Conservation (phyloP, 2,888 invertebrate genomes). For the Horisme vitalbata region DNA sequence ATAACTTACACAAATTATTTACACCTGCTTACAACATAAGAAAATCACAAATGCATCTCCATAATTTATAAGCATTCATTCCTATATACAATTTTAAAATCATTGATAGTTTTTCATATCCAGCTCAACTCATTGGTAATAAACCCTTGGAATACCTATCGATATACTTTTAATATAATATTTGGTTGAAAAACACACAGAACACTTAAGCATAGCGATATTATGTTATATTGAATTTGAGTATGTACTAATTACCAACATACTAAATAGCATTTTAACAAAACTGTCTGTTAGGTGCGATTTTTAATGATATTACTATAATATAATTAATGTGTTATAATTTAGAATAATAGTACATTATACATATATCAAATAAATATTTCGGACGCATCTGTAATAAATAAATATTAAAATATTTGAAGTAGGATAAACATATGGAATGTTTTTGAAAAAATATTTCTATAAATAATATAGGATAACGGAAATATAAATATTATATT, state of each 20-base stretch:
- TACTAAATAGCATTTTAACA: not conserved
- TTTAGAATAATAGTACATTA: no score
- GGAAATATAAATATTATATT: conserved; percentile 35
- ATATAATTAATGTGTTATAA: no score
- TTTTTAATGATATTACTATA: not conserved
- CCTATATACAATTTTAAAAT: conserved; percentile 61
- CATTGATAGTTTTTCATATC: conserved; percentile 44
- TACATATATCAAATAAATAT: no score
- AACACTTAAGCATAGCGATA: conserved; percentile 27
- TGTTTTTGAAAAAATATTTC: conserved; percentile 31
- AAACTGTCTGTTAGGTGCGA: not conserved
- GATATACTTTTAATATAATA: conserved; percentile 22
- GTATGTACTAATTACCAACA: conserved; percentile 5
- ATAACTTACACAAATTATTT: conserved; percentile 77
- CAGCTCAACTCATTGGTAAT: conserved; percentile 30
- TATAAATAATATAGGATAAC: conserved; percentile 30
- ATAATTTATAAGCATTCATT: conserved; percentile 60
- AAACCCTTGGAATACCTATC: conserved; percentile 27
- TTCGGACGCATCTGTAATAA: no score
- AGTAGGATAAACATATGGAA: conserved; percentile 42
- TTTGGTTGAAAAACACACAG: conserved; percentile 30
- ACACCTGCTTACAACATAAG: conserved; percentile 62
- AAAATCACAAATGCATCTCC: conserved; percentile 67
- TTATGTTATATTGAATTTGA: conserved; percentile 3
- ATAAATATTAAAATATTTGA: conserved; percentile 2